These are phyloP conservation scores for Aphelenchoides besseyi DNA, from an alignment of 1,140 invertebrate species.

Conservation along the genomic window DNA sequence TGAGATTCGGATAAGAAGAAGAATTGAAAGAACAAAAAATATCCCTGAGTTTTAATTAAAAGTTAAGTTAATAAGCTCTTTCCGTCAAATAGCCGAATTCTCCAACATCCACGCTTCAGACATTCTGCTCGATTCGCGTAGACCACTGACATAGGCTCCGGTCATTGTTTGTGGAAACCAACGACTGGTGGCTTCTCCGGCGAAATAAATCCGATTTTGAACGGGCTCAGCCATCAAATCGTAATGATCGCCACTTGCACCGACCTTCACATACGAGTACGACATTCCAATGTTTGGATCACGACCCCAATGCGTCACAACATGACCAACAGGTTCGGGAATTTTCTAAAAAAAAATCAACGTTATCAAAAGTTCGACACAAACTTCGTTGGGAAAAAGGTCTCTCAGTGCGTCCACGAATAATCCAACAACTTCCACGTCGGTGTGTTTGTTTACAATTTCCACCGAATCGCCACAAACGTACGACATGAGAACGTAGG, in stretches of 20 bases:
- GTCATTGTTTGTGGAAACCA: conserved; percentile 65
- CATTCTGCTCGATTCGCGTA: conserved; percentile 64
- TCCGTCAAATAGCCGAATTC: too few species aligned
- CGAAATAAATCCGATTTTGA: conserved; percentile 65
- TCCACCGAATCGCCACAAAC: conserved; percentile 62
- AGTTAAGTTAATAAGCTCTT: conserved; percentile 4
- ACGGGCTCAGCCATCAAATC: conserved; percentile 63
- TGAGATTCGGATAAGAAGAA: background rate
- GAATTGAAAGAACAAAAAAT: background rate
- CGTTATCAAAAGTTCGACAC: too few species aligned
- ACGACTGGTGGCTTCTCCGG: conserved; percentile 66
- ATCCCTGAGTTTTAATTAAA: background rate
- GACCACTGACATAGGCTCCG: conserved; percentile 65
- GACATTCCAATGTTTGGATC: conserved; percentile 63
- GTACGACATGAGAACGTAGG: conserved; percentile 63
- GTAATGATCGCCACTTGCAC: conserved; percentile 61
- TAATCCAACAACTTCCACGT: conserved; percentile 62
- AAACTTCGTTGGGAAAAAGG: conserved; percentile 57
- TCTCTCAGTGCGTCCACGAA: conserved; percentile 59
- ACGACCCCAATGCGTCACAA: conserved; percentile 65
- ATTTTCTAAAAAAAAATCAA: conserved; percentile 27
- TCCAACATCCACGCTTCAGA: conserved; percentile 33
- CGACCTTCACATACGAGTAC: conserved; percentile 65
- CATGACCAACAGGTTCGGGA: conserved; percentile 63
- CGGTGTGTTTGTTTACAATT: conserved; percentile 58